These are phyloP conservation scores for Bruchidius siliquastri DNA, from an alignment of 2,888 invertebrate genomes.

Conservation along the genomic window DNA sequence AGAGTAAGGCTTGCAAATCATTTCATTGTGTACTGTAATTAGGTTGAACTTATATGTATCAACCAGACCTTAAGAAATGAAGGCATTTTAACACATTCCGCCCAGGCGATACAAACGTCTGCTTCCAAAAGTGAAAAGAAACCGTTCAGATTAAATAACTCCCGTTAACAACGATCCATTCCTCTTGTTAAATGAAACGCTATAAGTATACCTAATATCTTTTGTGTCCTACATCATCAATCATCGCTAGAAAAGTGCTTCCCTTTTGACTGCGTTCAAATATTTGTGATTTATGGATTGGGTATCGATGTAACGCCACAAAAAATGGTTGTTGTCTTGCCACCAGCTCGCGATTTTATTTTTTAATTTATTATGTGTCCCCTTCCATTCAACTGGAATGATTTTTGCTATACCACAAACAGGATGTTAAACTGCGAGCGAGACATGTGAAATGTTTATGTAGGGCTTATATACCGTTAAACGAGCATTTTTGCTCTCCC, in stretches of 20 bases:
- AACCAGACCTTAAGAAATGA: no score
- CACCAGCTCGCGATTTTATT: neutral
- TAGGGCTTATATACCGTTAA: neutral
- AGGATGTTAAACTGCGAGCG: neutral
- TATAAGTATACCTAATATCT: slow-evolving; percentile 29
- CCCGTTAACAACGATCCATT: slow-evolving; percentile 38
- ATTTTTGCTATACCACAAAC: neutral
- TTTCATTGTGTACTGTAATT: no score
- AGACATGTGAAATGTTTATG: neutral
- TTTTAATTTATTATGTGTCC: neutral
- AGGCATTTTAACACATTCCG: neutral
- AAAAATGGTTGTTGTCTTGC: neutral
- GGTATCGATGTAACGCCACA: neutral
- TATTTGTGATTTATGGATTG: neutral
- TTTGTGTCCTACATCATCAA: slow-evolving; percentile 17
- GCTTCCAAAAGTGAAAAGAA: neutral
- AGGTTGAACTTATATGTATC: no score
- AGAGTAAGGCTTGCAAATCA: no score
- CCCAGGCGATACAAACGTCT: neutral
- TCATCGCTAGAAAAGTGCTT: neutral
- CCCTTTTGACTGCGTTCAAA: neutral
- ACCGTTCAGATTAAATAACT: slow-evolving; percentile 39
- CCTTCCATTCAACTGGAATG: neutral
- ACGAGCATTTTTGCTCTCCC: neutral
- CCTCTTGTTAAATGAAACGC: slow-evolving; percentile 40